Percentiles rank a stretch among this genome's conserved stretches.
Evolutionary conservation across 1,140 invertebrate genomes (phyloP).

Genomic region (Diprion similis): DNA sequence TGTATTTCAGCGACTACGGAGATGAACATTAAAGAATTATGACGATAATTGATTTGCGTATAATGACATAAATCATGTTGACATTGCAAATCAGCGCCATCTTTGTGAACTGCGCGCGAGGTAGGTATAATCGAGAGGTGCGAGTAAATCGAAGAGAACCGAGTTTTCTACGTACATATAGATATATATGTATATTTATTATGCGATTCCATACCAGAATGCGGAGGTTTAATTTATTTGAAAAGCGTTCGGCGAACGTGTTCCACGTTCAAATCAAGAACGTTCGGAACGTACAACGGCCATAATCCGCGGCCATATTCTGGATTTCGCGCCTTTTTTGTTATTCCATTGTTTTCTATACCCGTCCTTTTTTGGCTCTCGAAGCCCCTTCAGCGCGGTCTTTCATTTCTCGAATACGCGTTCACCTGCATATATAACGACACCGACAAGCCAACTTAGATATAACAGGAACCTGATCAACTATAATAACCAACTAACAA

Average conservation of each 20-base stretch:
- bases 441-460: not conserved
- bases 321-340: constrained; percentile 54
- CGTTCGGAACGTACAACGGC: constrained; percentile 13
- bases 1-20: too few species aligned
- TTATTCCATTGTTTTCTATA: constrained; percentile 39
- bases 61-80: too few species aligned
- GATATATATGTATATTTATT: not conserved
- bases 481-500: too few species aligned
- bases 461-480: not conserved
- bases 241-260: constrained; percentile 45
- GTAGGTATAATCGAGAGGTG: too few species aligned
- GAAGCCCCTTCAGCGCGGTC: too few species aligned
- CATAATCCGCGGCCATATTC: constrained; percentile 39
- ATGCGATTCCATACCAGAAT: constrained; percentile 29
- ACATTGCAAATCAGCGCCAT: too few species aligned
- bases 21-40: too few species aligned
- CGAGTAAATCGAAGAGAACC: too few species aligned
- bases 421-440: not conserved
- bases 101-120: too few species aligned
- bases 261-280: constrained; percentile 40
- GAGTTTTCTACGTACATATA: too few species aligned
- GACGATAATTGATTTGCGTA: too few species aligned
- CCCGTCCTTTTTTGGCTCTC: constrained; percentile 35
- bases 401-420: not conserved
- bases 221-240: constrained; percentile 46